phyloP scores from a whole-genome alignment of 1,140 invertebrate genomes.

The Notospermus geniculatus region DNA sequence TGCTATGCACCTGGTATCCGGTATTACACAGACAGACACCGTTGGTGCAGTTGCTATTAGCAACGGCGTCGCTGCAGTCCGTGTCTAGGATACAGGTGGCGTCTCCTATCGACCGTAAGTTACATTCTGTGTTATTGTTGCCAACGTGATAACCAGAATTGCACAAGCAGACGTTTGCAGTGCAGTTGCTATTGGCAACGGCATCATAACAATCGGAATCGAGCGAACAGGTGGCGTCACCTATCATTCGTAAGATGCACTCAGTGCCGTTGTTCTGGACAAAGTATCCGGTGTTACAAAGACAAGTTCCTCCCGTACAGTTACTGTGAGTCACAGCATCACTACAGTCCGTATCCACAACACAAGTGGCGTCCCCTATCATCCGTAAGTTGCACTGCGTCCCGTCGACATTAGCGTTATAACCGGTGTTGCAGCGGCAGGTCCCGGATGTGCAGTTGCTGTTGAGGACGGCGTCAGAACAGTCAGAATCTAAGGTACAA shows the following conservation, averaged over 20 bases:
- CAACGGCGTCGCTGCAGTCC: conserved; percentile 24
- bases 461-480: conserved; percentile 17
- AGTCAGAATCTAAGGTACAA: conserved; percentile 17
- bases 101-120: conserved; percentile 11
- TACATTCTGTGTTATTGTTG: conserved; percentile 15
- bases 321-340: conserved; percentile 19
- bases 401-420: conserved; percentile 1
- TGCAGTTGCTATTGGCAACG: conserved; percentile 25
- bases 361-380: conserved; percentile 20
- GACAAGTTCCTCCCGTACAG: conserved; percentile 22
- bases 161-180: conserved; percentile 22
- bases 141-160: conserved; percentile 17
- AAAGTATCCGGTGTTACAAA: conserved; percentile 23
- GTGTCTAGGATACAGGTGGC: conserved; percentile 14
- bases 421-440: conserved; percentile 19
- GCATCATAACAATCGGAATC: conserved; percentile 26
- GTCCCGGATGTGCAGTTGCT: conserved; percentile 17
- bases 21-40: conserved; percentile 15
- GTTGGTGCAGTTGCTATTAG: conserved; percentile 24
- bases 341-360: conserved; percentile 11
- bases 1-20: conserved; percentile 11
- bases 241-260: conserved; percentile 19
- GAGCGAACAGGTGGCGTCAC: conserved; percentile 21
- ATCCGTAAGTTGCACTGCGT: conserved; percentile 13
- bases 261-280: not conserved